Percentiles rank a stretch among this genome's conserved stretches.
phyloP scores from a whole-genome alignment of 2,888 invertebrate genomes.

The Tolmerus cingulatus region DNA sequence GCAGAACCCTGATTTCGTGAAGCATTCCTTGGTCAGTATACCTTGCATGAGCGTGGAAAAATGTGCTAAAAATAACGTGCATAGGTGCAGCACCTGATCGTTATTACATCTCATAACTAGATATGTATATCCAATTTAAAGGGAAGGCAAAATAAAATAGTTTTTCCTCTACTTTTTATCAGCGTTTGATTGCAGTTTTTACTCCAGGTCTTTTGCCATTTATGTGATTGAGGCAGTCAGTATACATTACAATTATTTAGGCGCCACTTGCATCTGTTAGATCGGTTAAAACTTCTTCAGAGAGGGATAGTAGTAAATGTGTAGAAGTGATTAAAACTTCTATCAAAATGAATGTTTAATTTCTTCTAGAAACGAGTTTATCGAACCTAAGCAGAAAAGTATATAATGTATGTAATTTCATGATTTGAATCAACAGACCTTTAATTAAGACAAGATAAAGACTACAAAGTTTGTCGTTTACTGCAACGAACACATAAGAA shows the following conservation, averaged over 20 bases:
- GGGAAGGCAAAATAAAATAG: background rate
- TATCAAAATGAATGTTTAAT: background rate
- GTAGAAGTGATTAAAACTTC: background rate
- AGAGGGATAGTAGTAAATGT: background rate
- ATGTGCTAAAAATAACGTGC: slow-evolving; percentile 28
- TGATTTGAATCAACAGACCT: background rate
- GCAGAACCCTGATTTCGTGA: background rate
- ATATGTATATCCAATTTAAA: background rate
- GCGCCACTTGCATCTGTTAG: background rate
- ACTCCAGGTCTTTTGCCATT: background rate
- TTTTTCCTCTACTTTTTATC: background rate
- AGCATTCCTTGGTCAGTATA: slow-evolving; percentile 9
- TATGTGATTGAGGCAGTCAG: background rate
- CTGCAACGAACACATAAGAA: too few relatives aligned
- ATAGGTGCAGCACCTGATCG: slow-evolving; percentile 20
- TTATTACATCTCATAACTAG: background rate
- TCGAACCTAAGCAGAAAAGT: background rate
- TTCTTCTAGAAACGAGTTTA: background rate
- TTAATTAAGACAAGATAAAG: background rate
- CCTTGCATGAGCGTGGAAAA: background rate
- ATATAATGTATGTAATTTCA: background rate
- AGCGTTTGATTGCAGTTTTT: background rate
- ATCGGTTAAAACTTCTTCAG: background rate
- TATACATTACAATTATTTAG: background rate
- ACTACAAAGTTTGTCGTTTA: background rate